phyloP scores from a whole-genome alignment of 2,113 vertebrate species.

The Hyla sarda region DNA sequence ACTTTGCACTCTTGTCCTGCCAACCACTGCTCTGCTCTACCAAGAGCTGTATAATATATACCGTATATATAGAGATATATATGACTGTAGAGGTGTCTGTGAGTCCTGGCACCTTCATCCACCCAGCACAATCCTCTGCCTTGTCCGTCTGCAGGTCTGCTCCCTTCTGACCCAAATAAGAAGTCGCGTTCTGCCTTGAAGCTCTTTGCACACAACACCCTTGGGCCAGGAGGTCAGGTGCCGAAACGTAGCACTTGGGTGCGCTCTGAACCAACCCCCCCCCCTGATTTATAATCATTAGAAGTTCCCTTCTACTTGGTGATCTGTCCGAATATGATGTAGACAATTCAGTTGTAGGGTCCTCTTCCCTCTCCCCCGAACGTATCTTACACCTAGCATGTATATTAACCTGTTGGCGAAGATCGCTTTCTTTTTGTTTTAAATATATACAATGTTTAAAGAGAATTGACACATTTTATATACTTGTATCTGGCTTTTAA shows the following conservation, averaged over 20 bases:
- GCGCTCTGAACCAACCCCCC: background rate
- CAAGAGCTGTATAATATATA: background rate
- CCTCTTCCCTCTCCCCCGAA: conserved; percentile 73
- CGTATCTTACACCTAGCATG: conserved; percentile 85
- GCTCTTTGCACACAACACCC: conserved; percentile 9
- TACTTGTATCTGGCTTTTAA: conserved; percentile 87
- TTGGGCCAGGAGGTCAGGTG: background rate
- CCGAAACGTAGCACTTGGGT: background rate
- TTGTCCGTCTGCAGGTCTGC: background rate
- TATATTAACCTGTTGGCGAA: conserved; percentile 76
- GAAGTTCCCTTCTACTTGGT: background rate
- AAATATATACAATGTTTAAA: conserved; percentile 84
- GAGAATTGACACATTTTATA: conserved; percentile 89
- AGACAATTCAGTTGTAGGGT: conserved; percentile 64
- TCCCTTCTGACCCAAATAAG: background rate
- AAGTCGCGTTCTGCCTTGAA: background rate
- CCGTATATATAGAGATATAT: too few relatives aligned
- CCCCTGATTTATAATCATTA: background rate
- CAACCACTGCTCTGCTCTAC: background rate
- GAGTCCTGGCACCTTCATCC: background rate
- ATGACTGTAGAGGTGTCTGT: background rate
- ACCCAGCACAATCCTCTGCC: background rate
- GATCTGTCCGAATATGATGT: conserved; percentile 1
- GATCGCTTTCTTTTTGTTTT: conserved; percentile 71
- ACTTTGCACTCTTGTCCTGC: background rate